These are phyloP conservation scores for Calycopis cecrops DNA, from an alignment of 1,140 invertebrate genomes.

Conservation along the genomic window DNA sequence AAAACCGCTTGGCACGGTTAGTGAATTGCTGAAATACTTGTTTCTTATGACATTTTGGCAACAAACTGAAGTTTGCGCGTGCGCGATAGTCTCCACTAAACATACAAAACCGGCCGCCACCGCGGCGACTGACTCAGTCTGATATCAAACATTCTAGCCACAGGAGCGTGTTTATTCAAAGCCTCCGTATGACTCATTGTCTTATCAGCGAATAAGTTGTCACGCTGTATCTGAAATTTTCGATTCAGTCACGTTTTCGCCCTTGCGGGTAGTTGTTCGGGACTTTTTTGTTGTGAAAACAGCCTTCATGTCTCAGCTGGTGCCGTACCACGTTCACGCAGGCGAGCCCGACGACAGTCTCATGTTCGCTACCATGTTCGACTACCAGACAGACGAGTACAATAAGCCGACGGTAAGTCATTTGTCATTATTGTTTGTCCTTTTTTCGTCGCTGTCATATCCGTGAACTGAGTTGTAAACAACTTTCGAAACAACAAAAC, in stretches of 20 bases:
- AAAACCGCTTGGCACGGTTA: constrained; percentile 56
- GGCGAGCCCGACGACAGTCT: constrained; percentile 71
- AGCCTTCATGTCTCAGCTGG: constrained; percentile 71
- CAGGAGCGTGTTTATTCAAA: constrained; percentile 45
- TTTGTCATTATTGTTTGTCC: constrained; percentile 20
- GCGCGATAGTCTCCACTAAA: constrained; percentile 45
- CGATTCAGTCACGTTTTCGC: constrained; percentile 25
- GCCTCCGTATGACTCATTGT: constrained; percentile 56
- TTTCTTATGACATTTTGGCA: constrained; percentile 43
- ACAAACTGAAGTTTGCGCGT: constrained; percentile 45
- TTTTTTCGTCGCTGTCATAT: constrained; percentile 14
- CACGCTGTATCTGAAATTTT: constrained; percentile 38
- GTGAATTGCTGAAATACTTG: constrained; percentile 59
- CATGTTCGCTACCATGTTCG: constrained; percentile 74
- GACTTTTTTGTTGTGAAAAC: constrained; percentile 46
- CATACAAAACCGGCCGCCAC: constrained; percentile 62
- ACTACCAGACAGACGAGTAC: constrained; percentile 69
- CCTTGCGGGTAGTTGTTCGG: constrained; percentile 27
- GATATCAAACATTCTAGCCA: constrained; percentile 68
- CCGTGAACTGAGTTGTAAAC: constrained; percentile 40
- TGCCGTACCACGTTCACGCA: constrained; percentile 62
- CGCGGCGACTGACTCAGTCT: constrained; percentile 65
- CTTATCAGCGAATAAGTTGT: constrained; percentile 57
- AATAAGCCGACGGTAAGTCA: constrained; percentile 64
- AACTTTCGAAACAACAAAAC: constrained; percentile 40